These are phyloP conservation scores for Aphidius ervi DNA, from an alignment of 1,140 invertebrate genomes.

Conservation along the genomic window DNA sequence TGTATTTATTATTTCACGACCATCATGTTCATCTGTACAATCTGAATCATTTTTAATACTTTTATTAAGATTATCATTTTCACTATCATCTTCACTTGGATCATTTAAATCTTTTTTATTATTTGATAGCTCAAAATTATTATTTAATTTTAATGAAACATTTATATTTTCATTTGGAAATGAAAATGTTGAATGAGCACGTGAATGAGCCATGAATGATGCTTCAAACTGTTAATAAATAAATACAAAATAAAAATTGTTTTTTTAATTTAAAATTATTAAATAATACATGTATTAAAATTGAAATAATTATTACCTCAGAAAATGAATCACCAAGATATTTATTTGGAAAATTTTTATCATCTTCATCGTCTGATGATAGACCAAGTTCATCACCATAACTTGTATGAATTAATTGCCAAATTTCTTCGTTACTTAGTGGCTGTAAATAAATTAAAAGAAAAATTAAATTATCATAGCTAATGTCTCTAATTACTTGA, in stretches of 20 bases:
- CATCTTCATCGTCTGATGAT: constrained; percentile 90
- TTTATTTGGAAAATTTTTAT: constrained; percentile 54
- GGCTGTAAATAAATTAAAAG: constrained; percentile 54
- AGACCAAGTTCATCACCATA: constrained; percentile 91
- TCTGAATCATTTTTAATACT: constrained; percentile 34
- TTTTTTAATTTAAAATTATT: constrained; percentile 20
- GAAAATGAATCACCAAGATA: constrained; percentile 51
- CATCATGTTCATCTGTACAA: constrained; percentile 72
- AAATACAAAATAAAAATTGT: constrained; percentile 4
- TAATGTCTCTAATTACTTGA: too few species aligned
- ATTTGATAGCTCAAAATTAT: too few species aligned
- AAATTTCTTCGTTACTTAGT: constrained; percentile 81
- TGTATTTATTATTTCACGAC: constrained; percentile 67
- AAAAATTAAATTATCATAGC: not conserved
- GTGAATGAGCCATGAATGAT: too few species aligned
- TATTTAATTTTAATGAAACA: too few species aligned
- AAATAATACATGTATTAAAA: constrained; percentile 17
- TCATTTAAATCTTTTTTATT: not conserved
- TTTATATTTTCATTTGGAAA: too few species aligned
- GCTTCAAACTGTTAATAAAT: too few species aligned
- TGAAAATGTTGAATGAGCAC: too few species aligned
- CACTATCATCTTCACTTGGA: not conserved
- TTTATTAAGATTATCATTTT: constrained; percentile 39
- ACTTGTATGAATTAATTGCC: constrained; percentile 81
- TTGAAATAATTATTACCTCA: constrained; percentile 39